Base-by-base conservation (phyloP, 2,113 vertebrate genomes). In the Sander lucioperca region DNA sequence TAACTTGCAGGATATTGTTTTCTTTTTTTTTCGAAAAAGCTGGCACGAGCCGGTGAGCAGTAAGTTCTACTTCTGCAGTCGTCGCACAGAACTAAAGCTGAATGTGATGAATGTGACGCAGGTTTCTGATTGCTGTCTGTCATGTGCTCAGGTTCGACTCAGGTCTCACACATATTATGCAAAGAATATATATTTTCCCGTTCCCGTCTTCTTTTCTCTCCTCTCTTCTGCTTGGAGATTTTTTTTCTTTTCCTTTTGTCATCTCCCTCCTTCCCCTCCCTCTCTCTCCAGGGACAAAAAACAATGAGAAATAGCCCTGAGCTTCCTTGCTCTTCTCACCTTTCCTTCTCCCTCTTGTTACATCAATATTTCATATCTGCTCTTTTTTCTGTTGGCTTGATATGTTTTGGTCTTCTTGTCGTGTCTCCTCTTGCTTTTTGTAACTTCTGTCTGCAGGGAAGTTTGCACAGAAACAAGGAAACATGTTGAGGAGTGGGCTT, bases 331-430 rank as follows among this genome's bases (percentile, higher is more conserved):
- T 71, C 63, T 72, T 65, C 50, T 80, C 86, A 48, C 58, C 77
- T 45, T 5, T 62, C 27, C 43, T 73, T 5, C 66, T 76, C 43
- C 65, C 65, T 69, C 16, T 63, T 54, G 36, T 69, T 77, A 23
- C 82, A 88, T 88, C 76, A 90, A 83, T 87, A 88, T 83, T 87
- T 86, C 21, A 86, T 63, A 74, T 72, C 53, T 77, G 64, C 47
- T 81, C n/a, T 23, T 75, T 65, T 57, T 72, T 53, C 36, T 74
- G 36, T 25, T 21, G 11, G n/a, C 39, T 73, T 74, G 57, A 71
- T 80, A 85, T 74, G 62, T 74, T 70, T 69, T 66, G 71, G 30
- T 79, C 27, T 72, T 70, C 50, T 77, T 58, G 58, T 82, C 36
- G 16, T 56, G 57, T 77, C 62, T 73, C 50, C 54, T 67, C 50